Base-by-base conservation (phyloP, 2,888 invertebrate genomes). In the Zhuqinia jingwanae region DNA sequence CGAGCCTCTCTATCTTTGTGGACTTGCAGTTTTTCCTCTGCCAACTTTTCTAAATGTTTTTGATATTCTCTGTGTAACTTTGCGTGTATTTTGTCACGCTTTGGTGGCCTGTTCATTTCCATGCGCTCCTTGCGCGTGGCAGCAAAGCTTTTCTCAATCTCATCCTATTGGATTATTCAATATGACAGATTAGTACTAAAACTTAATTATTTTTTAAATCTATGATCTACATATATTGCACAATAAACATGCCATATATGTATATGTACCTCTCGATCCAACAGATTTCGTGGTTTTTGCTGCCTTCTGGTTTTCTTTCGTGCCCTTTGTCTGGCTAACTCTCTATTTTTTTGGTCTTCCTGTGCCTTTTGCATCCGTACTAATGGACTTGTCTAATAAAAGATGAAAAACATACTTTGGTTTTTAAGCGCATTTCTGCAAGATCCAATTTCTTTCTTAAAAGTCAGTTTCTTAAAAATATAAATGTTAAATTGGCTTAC, bases 1-100 rank as follows among this genome's bases (percentile, higher is more conserved):
- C 63, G n/a, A 25, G 47, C 56, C 75, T 85, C 84, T 91, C 89
- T 90, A 85, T 78, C 82, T 36, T 20, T 65, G 93, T 93, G 2
- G 93, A 92, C 25, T 92, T 58, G 27, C 20, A 25, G 53, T 50
- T 36, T 47, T 27, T 50, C n/a, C 50, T 15, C 13, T 50, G 13
- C n/a, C 8, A 13, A 3, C n/a, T 58, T 58, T 76, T 42, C 73
- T n/a, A n/a, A n/a, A 22, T 73, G 15, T 22, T 42, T 73, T 25
- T 15, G 20, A 17, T 56, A 20, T 30, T 10, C 56, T 17, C 10
- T 15, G 0, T 36, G 2, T 36, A 76, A 17, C 10, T 1, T 53
- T 30, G 1, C 56, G 30, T 36, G 11, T 15, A 36, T 17, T 17
- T 22, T 47, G 27, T 73, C 73, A 8, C n/a, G 22, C 68, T 42